A percentile compares a stretch with the other conserved stretches of the same genome.
Conservation (phyloP, 2,797 vertebrate genomes). For the Amphiprion clarkii region DNA sequence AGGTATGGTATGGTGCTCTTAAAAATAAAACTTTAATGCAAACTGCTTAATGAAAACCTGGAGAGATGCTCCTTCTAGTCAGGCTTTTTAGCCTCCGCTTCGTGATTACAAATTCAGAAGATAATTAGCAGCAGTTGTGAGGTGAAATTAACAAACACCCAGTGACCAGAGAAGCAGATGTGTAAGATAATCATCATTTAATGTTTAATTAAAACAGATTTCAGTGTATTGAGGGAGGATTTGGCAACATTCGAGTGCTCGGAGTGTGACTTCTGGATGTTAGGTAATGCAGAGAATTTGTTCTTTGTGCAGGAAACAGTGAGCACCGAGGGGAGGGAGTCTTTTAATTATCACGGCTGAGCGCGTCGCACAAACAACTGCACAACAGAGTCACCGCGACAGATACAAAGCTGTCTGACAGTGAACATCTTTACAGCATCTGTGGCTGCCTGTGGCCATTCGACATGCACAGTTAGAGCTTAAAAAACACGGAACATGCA, state of each 20-base stretch:
- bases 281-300: conserved; percentile 24
- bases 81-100: conserved; percentile 11
- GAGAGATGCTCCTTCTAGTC: conserved; percentile 4
- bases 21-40: conserved; percentile 14
- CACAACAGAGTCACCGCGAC: conserved; percentile 31
- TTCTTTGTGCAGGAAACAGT: conserved; percentile 43
- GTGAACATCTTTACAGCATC: conserved; percentile 15
- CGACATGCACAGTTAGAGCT: neutral
- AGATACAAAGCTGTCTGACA: conserved; percentile 24
- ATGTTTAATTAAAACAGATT: conserved; percentile 47
- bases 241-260: neutral
- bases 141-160: conserved; percentile 26
- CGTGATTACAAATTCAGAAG: conserved; percentile 10
- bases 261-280: conserved; percentile 8
- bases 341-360: conserved; percentile 71
- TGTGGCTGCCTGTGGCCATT: neutral
- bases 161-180: conserved; percentile 9
- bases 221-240: conserved; percentile 12
- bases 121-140: conserved; percentile 15
- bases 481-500: too few species aligned
- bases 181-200: conserved; percentile 2
- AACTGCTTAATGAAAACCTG: conserved; percentile 8
- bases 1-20: neutral
- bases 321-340: conserved; percentile 42
- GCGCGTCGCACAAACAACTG: conserved; percentile 59